Base-by-base conservation (phyloP, 1,140 invertebrate genomes). In the Rhagoletis zephyria region DNA sequence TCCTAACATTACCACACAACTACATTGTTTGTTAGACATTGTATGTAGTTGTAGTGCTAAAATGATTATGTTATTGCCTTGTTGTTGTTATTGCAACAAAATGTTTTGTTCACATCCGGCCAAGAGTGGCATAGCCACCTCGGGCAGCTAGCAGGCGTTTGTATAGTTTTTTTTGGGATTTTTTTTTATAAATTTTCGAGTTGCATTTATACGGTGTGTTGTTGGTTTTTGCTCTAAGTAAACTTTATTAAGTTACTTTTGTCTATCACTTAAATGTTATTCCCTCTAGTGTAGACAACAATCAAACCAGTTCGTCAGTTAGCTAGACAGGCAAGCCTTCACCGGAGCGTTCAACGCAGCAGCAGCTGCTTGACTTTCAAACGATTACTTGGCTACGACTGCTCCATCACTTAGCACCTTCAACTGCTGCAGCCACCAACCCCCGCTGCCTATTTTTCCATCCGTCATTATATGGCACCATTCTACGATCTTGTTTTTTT, bases 31-130 rank as follows among this genome's bases (percentile, higher is more conserved):
- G 42, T 3, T 74, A 14, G 40, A 74, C 40, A 74, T 45, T 51
- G 30, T 67, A 67, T 12, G 70, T 51, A 6, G 70, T n/a, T 77
- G 74, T 56, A 19, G 70, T 7, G 48, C 74, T 30, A 30, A 59
- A 81, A 81, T 81, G 5, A 81, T 81, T 19, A 81, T 19, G 48
- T 30, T 56, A 81, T 19, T 81, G 74, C 74, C 19, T 81, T 81
- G n/a, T 81, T 81, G 74, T 56, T 81, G n/a, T 81, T 81, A 48
- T 56, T 81, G 74, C 48, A 81, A 56, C 51, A 81, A 81, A 81
- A 48, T 56, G 56, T 81, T 81, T 81, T 81, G 45, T 7, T 19
- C 7, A 81, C n/a, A 81, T 81, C 45, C 74, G 45, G 51, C n/a
- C 30, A 56, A 7, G 1, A 7, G 14, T 74, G 16, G 40, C 45